Evolutionary conservation across 2,888 invertebrate genomes (phyloP), one percentile per base, ranked within the genome.

Genomic region (Tachina grossa): DNA sequence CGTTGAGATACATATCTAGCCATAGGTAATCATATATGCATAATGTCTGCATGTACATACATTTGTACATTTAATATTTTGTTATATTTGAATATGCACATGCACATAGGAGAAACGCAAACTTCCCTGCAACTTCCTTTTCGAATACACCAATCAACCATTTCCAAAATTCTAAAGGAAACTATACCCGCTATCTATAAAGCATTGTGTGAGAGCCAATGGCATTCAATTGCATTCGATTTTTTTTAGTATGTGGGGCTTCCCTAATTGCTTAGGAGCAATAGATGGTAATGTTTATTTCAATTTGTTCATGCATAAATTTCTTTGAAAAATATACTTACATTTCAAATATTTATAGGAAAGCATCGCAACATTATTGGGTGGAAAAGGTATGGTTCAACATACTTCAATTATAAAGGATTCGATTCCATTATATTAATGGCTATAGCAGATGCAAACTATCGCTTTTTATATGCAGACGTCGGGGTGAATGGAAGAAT

Each of bases 351-450:
- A 10, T 53, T 53, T 53, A 53, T 22, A 61, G 74, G 74, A 14
- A 74, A 74, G 13, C 61, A 74, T 49, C 61, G 61, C 49, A 74
- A 51, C 39, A 68, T 82, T 6, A 69, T 66, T 39, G 59, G 81
- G 16, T 45, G 47, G n/a, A 45, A 55, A 13, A 75, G 41, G 5
- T 47, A 75, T 55, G 81, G 68, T 2, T 75, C 81, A 4, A 43
- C 57, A 31, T 75, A 68, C n/a, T 80, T 43, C 13, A 80, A 80
- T 19, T 81, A 63, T 61, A 81, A 75, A 68, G 66, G 66, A 16
- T 71, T 45, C 31, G 63, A 55, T 51, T 81, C 81, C 2, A 75
- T 69, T n/a, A 47, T 82, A 31, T 13, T 82, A 49, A 45, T 81
- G 57, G 81, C 19, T n/a, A 63, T 71, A 11, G 61, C 61, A 19